A percentile compares a stretch with the other conserved stretches of the same genome.
phyloP scores from a whole-genome alignment of 2,797 vertebrate species.

The Potorous gilbertii region DNA sequence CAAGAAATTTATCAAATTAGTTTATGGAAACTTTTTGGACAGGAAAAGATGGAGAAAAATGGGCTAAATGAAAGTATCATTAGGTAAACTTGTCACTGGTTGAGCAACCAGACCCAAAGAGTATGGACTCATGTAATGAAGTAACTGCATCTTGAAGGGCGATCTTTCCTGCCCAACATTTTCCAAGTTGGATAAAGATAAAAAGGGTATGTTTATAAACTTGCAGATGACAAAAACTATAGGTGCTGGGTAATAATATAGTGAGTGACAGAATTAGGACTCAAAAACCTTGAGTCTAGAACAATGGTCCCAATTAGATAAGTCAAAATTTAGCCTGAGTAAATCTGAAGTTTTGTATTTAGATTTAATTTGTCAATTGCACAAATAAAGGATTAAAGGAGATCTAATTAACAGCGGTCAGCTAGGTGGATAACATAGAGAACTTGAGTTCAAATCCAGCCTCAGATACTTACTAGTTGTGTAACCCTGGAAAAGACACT shows the following conservation, averaged over 20 bases:
- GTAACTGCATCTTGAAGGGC: neutral
- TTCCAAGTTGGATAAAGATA: neutral
- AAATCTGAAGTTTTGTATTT: neutral
- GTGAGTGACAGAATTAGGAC: neutral
- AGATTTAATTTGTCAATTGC: neutral
- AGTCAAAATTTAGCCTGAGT: neutral
- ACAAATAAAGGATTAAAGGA: neutral
- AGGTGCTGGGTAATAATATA: neutral
- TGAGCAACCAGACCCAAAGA: neutral
- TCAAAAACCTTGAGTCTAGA: neutral
- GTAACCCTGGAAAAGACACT: neutral
- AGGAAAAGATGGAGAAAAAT: neutral
- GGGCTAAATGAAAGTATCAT: neutral
- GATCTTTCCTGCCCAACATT: neutral
- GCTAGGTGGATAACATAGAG: neutral
- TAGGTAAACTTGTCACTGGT: neutral
- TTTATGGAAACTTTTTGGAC: neutral
- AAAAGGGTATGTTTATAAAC: neutral
- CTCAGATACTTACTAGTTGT: neutral
- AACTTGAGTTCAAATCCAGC: neutral
- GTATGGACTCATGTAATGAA: neutral
- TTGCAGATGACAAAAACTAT: neutral
- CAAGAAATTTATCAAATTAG: neutral
- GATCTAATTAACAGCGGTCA: neutral
- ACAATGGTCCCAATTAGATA: neutral